A percentile compares a stretch with the other conserved stretches of the same genome.
phyloP scores from a whole-genome alignment of 2,797 vertebrate genomes.

The Macrochelys suwanniensis region DNA sequence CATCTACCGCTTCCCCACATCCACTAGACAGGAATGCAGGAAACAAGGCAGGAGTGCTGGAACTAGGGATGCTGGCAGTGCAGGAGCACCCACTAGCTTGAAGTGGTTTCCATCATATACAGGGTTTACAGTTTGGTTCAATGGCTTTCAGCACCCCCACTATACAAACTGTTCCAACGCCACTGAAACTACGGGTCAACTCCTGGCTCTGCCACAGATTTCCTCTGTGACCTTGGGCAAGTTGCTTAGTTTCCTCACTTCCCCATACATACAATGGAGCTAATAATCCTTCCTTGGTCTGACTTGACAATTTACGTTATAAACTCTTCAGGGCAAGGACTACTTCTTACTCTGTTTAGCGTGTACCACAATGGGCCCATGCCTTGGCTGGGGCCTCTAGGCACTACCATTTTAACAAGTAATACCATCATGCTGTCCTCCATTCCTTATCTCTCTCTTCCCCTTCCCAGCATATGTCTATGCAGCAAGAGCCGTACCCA shows the following conservation, averaged over 20 bases:
- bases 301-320: neutral
- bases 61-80: too few species aligned
- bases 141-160: neutral
- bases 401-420: neutral
- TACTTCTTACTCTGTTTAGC: neutral
- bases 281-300: neutral
- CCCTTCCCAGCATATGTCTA: neutral
- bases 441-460: neutral
- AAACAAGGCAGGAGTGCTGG: too few species aligned
- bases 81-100: too few species aligned
- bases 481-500: neutral
- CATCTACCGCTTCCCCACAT: too few species aligned
- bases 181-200: neutral
- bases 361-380: neutral
- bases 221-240: neutral
- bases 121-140: neutral
- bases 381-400: neutral
- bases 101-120: too few species aligned
- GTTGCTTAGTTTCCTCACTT: neutral
- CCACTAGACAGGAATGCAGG: too few species aligned
- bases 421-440: neutral
- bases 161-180: too few species aligned
- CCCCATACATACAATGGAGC: neutral
- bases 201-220: neutral
- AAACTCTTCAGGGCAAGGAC: neutral